These are phyloP conservation scores for Athetis lepigone DNA, from an alignment of 2,888 invertebrate genomes.

Conservation along the genomic window DNA sequence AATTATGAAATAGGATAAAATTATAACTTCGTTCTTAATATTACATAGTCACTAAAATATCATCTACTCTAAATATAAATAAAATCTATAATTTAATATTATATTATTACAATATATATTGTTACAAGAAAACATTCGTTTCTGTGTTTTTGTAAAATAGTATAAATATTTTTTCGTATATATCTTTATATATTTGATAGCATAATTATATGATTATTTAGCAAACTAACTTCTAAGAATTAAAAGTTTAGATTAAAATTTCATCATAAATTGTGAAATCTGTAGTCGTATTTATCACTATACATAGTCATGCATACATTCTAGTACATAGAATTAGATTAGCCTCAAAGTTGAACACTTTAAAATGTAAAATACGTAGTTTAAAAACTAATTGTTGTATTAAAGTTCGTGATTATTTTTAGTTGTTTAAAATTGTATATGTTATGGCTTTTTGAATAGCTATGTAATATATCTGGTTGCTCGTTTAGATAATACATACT, in stretches of 20 bases:
- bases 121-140: background rate
- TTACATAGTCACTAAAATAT: conserved; percentile 33
- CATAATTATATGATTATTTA: conserved; percentile 29
- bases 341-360: conserved; percentile 57
- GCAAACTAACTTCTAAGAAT: conserved; percentile 23
- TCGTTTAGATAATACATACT: conserved; percentile 47
- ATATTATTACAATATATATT: conserved; percentile 9
- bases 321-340: conserved; percentile 52
- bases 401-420: conserved; percentile 61
- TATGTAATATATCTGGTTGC: conserved; percentile 67
- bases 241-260: conserved; percentile 27
- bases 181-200: conserved; percentile 9
- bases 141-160: conserved; percentile 25
- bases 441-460: conserved; percentile 77
- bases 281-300: conserved; percentile 57
- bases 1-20: conserved; percentile 1
- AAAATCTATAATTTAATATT: background rate
- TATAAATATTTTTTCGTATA: conserved; percentile 1
- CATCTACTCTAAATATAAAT: conserved; percentile 10
- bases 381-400: conserved; percentile 65
- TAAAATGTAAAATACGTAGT: conserved; percentile 64
- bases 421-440: conserved; percentile 59
- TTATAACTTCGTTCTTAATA: conserved; percentile 11
- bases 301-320: conserved; percentile 64
- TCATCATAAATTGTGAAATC: conserved; percentile 26